Base-by-base conservation (phyloP, 2,888 invertebrate genomes). In the Coenonympha glycerion region DNA sequence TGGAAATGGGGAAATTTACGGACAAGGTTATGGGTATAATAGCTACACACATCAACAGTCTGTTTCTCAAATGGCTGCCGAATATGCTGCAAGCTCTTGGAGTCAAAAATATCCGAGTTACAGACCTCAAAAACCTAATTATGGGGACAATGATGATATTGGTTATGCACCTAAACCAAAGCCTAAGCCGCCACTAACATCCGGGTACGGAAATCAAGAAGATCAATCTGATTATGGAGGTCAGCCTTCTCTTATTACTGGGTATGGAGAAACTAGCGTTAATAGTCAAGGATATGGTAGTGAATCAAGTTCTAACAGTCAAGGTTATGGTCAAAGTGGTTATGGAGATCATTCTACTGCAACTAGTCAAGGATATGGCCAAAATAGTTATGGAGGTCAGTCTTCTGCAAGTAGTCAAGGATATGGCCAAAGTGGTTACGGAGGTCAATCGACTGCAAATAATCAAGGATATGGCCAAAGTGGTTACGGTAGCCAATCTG, bases 21-120 rank as follows among this genome's bases (percentile, higher is more conserved):
- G 53, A 1, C 56, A 57, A 28, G 53, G 48, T 3, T 59, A 60
- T 40, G 59, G 60, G 6, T 54, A 54, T 5, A 57, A 57, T 33
- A 57, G 51, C 37, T 56, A 49, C 40, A 49, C 48, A 26, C 51
- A 47, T 15, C 53, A 58, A 42, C 47, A 54, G 21, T 53, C 46
- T 1, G 45, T 47, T 30, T 39, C 56, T 3, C 61, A 56, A 42
- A 61, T 49, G 30, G 47, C 53, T 16, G 26, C 57, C 5, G 54
- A 57, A 19, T 59, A 59, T 28, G 56, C 52, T 8, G 46, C 57
- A 33, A 47, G 44, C 33, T 53, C 49, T 28, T 57, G 47, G 50
- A 51, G 15, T 46, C 33, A 52, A 28, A 28, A 37, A 3, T 42
- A 53, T 26, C 48, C 52, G 45, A 47, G 19, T 39, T 63, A 26